Percentiles rank a stretch among this genome's conserved stretches.
phyloP scores from a whole-genome alignment of 92 coral and sea anemone species.

The Chrysogorgia sp. region DNA sequence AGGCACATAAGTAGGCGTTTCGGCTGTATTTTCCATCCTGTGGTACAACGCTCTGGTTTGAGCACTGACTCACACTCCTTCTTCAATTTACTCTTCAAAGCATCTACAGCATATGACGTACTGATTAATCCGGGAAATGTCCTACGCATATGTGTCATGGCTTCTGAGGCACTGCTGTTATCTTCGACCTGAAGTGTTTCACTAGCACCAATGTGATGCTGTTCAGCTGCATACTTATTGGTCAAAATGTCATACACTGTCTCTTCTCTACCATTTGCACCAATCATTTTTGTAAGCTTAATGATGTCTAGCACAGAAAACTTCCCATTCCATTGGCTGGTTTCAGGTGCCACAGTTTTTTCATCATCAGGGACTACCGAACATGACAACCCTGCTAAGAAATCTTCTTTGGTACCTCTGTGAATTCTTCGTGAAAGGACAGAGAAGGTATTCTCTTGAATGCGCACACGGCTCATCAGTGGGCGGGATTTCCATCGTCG shows the following conservation, averaged over 20 bases:
- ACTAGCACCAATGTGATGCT: constrained; percentile 8
- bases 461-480: constrained; percentile 29
- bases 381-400: constrained; percentile 43
- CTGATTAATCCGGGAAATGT: constrained; percentile 19
- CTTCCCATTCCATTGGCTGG: constrained; percentile 34
- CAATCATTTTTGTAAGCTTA: constrained; percentile 34
- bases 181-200: constrained; percentile 46
- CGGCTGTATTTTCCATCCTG: constrained; percentile 56
- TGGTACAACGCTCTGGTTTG: constrained; percentile 31
- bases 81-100: constrained; percentile 13
- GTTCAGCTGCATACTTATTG: constrained; percentile 37
- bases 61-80: constrained; percentile 18
- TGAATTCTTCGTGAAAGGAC: constrained; percentile 41
- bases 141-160: constrained; percentile 9
- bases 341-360: constrained; percentile 23
- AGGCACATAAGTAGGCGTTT: constrained; percentile 9
- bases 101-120: constrained; percentile 20
- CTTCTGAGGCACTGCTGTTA: no score
- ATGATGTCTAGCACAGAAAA: constrained; percentile 50
- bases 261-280: constrained; percentile 6
- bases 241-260: constrained; percentile 46
- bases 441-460: constrained; percentile 34
- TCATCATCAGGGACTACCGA: constrained; percentile 36
- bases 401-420: constrained; percentile 48
- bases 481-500: constrained; percentile 54